Base-by-base conservation (phyloP, 2,797 vertebrate species). In the Eremophila alpestris region DNA sequence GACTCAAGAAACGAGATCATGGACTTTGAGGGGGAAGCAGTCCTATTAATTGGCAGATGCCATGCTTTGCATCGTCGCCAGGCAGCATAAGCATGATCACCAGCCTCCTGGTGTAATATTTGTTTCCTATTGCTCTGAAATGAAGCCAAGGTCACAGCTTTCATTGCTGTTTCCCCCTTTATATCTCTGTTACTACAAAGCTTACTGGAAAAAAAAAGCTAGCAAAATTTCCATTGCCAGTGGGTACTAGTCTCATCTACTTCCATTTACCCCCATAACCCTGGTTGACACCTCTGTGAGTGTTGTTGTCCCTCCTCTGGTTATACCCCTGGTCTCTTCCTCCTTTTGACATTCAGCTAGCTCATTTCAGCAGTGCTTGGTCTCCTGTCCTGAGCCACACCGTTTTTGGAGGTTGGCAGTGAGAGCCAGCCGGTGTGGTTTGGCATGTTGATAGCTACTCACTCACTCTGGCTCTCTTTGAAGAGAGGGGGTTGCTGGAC, bases 181-280 rank as follows among this genome's bases (percentile, higher is more conserved):
- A 10, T 73, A 17, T 40, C 73, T 80, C 60, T 67, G 36, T 75
- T 60, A 87, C 13, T 60, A 12, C 36, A 43, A 24, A 71, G 10
- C 21, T 78, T 0, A 1, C 32, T 21, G 29, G 9, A 36, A 8
- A 29, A 48, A 43, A n/a, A 41, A 21, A 43, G 1, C 1, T 14
- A 60, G 20, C 27, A 83, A 13, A n/a, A 64, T 84, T 91, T 80
- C 38, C 32, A 23, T 55, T 90, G 58, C n/a, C 11, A 11, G 22
- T 11, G 10, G 51, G 2, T 55, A 17, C 60, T 86, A 51, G 20
- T 20, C 15, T 79, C 18, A 62, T 30, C 18, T 81, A 5, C 48
- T 86, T 79, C 52, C 22, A 46, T 52, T 29, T 70, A 45, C 12
- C 46, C 19, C 27, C 10, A 3, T 52, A 88, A 84, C 32, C 16